A percentile compares a stretch with the other conserved stretches of the same genome.
Evolutionary conservation across 2,113 vertebrate species (phyloP).

Genomic region (Sceloporus tristichus): DNA sequence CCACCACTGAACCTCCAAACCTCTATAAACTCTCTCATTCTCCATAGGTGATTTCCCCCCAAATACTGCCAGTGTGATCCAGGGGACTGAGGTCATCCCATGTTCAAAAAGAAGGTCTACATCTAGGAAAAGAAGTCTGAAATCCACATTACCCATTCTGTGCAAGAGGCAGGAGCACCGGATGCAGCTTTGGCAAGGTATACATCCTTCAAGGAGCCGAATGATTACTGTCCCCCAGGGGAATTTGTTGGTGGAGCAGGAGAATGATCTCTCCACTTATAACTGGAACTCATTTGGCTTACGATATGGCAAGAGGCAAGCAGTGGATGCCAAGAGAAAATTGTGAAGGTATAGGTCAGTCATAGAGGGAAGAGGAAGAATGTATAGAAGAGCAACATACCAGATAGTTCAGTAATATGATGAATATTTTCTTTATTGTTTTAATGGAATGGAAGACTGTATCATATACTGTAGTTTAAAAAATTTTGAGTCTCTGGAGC

Average conservation of each 20-base stretch:
- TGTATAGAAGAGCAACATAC: too few relatives aligned
- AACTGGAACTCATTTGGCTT: slow-evolving; percentile 84
- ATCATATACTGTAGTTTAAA: too few relatives aligned
- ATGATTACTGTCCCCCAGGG: slow-evolving; percentile 45
- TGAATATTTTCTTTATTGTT: background rate
- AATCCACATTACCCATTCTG: slow-evolving; percentile 17
- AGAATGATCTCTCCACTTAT: slow-evolving; percentile 73
- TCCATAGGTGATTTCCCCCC: background rate
- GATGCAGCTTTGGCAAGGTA: slow-evolving; percentile 34
- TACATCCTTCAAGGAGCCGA: slow-evolving; percentile 10
- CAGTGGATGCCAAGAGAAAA: background rate
- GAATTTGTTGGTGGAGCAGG: slow-evolving; percentile 60
- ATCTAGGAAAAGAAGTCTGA: background rate
- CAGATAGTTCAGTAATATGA: background rate
- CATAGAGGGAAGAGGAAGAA: accelerated
- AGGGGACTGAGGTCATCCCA: slow-evolving; percentile 30
- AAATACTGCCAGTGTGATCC: background rate
- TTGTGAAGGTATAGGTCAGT: background rate
- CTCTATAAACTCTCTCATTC: background rate
- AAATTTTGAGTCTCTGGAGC: background rate
- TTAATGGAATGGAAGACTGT: background rate
- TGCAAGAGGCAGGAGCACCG: slow-evolving; percentile 34
- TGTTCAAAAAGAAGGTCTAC: slow-evolving; percentile 34
- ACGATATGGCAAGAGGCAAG: slow-evolving; percentile 76
- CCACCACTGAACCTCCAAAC: background rate